Base-by-base conservation (phyloP, 2,113 vertebrate species). In the Pseudorasbora parva region DNA sequence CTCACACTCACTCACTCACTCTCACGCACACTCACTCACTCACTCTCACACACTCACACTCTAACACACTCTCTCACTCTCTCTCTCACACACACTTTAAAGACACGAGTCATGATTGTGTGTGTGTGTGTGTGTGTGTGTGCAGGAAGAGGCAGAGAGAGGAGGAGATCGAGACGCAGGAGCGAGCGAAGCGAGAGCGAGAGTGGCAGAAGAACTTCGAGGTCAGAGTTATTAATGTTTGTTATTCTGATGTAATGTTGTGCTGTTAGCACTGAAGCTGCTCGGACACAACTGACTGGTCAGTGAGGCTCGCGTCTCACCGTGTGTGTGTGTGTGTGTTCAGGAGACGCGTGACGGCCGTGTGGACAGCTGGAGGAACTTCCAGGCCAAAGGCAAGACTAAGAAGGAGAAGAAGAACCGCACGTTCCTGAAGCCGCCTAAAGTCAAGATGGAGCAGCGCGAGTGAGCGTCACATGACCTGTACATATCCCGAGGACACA, bases 151-250 rank as follows among this genome's bases (percentile, higher is more conserved):
- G 98, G 54, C 98, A 99, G 80, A 94, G 98, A 89, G 98, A 99
- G 90, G 98, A 98, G 84, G 97, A 99, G 92, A 99, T 99, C 12
- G 97, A 99, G 87, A 94, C 95, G 23, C 96, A 97, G 62, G 98
- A 99, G 89, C 97, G 96, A 87, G 97, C 96, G 2, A 99, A 99
- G 88, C 92, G 97, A 64, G 98, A 99, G 14, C 93, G 96, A 84
- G 98, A 99, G 66, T 99, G 98, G 98, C 97, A 99, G 93, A 99
- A 98, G 92, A 98, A 99, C 91, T 99, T 99, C 90, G 98, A 99
- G 97, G 97, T 54, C 51, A 6, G n/a, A n/a, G n/a, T n/a, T n/a
- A n/a, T n/a, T n/a, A n/a, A n/a, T n/a, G n/a, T n/a, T n/a, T n/a
- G n/a, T n/a, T n/a, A n/a, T n/a, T n/a, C n/a, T n/a, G n/a, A n/a